A percentile compares a stretch with the other conserved stretches of the same genome.
Evolutionary conservation across 2,113 vertebrate genomes (phyloP).

Genomic region (Paramisgurnus dabryanus): DNA sequence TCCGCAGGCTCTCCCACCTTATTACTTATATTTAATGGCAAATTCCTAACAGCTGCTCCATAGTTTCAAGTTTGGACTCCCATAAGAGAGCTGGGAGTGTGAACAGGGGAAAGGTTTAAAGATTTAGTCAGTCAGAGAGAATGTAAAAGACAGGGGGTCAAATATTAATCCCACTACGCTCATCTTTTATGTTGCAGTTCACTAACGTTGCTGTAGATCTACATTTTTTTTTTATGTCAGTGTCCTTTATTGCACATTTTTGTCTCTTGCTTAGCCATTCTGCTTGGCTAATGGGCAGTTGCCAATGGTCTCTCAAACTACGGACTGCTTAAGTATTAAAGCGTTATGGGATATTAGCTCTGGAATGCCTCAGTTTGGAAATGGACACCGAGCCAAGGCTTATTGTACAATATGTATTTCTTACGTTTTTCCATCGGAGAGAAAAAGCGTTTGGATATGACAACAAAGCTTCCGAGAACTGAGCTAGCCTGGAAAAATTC

Average conservation of each 20-base stretch:
- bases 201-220: not conserved
- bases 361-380: slow-evolving; percentile 39
- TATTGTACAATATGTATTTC: slow-evolving; percentile 35
- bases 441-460: slow-evolving; percentile 24
- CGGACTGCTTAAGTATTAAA: slow-evolving; percentile 56
- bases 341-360: slow-evolving; percentile 43
- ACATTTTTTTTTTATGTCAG: slow-evolving; percentile 51
- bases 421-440: not conserved
- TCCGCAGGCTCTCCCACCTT: no score
- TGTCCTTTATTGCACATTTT: slow-evolving; percentile 61
- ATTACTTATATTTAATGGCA: not conserved
- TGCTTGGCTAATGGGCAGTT: slow-evolving; percentile 59
- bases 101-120: not conserved
- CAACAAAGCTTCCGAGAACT: slow-evolving; percentile 44
- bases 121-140: not conserved
- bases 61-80: not conserved
- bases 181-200: not conserved
- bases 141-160: not conserved
- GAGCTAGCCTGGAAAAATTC: slow-evolving; percentile 46
- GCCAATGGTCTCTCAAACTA: slow-evolving; percentile 62
- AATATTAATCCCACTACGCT: slow-evolving; percentile 14
- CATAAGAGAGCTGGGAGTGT: not conserved
- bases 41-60: slow-evolving; percentile 1
- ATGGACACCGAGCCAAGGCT: slow-evolving; percentile 15
- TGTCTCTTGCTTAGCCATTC: slow-evolving; percentile 54